phyloP scores from a whole-genome alignment of 1,140 invertebrate genomes.

The Cotesia glomerata region DNA sequence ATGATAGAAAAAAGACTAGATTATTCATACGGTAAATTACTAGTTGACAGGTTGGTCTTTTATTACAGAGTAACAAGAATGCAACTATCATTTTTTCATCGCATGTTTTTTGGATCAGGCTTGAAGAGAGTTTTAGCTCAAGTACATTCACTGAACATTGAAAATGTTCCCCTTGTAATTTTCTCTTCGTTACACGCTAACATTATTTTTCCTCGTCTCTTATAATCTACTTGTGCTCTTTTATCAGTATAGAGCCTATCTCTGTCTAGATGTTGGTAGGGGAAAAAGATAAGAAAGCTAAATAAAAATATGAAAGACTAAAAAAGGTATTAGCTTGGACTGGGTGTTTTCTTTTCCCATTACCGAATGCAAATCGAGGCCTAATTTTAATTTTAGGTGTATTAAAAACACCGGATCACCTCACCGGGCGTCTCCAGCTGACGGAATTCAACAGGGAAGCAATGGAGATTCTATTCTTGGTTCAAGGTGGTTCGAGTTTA shows the following conservation, averaged over 20 bases:
- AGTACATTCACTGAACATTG: background rate
- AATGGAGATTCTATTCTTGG: constrained; percentile 1
- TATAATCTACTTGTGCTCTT: constrained; percentile 15
- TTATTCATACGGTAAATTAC: background rate
- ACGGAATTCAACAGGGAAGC: constrained; percentile 39
- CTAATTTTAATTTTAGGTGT: constrained; percentile 70
- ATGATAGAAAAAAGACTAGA: background rate
- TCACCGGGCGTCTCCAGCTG: constrained; percentile 51
- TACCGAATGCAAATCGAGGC: constrained; percentile 67
- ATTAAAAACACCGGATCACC: constrained; percentile 62
- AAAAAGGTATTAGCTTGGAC: background rate
- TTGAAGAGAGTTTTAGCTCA: background rate
- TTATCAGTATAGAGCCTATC: background rate
- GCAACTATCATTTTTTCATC: background rate
- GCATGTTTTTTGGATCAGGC: background rate
- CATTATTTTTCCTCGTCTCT: constrained; percentile 22
- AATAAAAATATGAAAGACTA: constrained; percentile 10
- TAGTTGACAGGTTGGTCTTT: background rate
- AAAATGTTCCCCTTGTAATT: constrained; percentile 10
- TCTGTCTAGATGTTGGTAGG: background rate
- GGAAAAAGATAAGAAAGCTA: constrained; percentile 3
- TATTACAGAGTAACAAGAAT: background rate
- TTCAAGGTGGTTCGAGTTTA: background rate
- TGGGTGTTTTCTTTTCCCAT: constrained; percentile 61
- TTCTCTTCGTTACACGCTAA: constrained; percentile 22